Evolutionary conservation across 2,888 invertebrate genomes (phyloP), one percentile per base, ranked within the genome.

Genomic region (Neelides folsomi): DNA sequence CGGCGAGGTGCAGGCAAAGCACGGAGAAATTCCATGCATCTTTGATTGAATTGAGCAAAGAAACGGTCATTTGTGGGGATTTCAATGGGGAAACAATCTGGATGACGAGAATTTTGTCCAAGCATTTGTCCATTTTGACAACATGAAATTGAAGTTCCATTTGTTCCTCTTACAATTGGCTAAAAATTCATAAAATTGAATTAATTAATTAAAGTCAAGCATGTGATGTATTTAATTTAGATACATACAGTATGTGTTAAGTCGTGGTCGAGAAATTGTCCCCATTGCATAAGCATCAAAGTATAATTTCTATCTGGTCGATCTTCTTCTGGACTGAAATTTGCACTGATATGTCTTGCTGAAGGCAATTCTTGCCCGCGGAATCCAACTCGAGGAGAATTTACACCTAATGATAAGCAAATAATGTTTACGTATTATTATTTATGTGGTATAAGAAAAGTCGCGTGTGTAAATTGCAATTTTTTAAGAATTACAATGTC

Each of bases 21-120:
- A 40, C 73, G 61, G 3, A 72, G 69, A 62, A 73, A 73, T 56
- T 73, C 72, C 70, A 73, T 71, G 57, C 73, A 73, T 12, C 67
- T 63, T 54, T 71, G 71, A 9, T 68, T 67, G 58, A 70, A 70
- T 8, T 66, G 66, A 1, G 68, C 62, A 54, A 70, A 73, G 52
- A 70, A 69, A 9, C 68, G 66, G 64, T 75, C 75, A 45, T 68
- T 66, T 15, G 60, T 51, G 1, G 72, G 71, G 2, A 74, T 66
- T 38, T 66, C 56, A 47, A 71, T 68, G 5, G 68, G 66, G 49
- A 67, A 57, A 45, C 70, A 70, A 58, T 69, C 70, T 1, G 69
- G 68, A 57, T 71, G 70, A 48, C 58, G 35, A 7, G 51, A 36
- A 36, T 44, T 54, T 20, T 37, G 16, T 36, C 27, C 55, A 1